These are phyloP conservation scores for Dendroctonus ponderosae DNA, from an alignment of 1,140 invertebrate species.

Conservation along the genomic window DNA sequence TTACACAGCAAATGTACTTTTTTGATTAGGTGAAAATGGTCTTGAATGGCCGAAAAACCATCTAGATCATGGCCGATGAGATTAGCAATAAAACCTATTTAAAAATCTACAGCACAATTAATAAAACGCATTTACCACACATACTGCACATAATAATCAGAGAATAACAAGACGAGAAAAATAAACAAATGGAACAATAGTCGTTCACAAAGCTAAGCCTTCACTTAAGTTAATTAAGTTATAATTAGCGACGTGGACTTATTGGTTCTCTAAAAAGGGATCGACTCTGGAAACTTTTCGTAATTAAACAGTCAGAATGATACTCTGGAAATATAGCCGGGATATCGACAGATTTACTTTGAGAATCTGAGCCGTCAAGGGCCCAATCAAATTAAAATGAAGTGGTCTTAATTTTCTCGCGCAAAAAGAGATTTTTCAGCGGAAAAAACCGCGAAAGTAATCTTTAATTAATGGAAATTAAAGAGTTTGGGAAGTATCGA, in stretches of 20 bases:
- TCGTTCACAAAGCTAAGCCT: constrained; percentile 2
- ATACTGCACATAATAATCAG: too few relatives aligned
- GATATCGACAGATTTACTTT: constrained; percentile 32
- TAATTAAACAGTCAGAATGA: constrained; percentile 33
- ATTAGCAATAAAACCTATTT: too few relatives aligned
- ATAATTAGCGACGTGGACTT: constrained; percentile 29
- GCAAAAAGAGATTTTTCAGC: constrained; percentile 24
- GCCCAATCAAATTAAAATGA: constrained; percentile 30
- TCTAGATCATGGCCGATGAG: too few relatives aligned
- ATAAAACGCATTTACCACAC: too few relatives aligned
- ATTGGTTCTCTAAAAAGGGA: constrained; percentile 32
- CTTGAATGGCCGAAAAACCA: too few relatives aligned
- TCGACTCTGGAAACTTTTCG: constrained; percentile 26
- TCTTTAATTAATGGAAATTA: constrained; percentile 29
- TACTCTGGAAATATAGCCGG: constrained; percentile 31
- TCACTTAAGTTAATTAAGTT: constrained; percentile 31
- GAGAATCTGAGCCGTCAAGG: constrained; percentile 23
- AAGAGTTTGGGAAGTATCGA: constrained; percentile 18
- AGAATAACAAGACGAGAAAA: too few relatives aligned
- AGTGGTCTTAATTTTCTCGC: constrained; percentile 26
- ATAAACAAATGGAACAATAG: too few relatives aligned
- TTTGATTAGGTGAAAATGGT: too few relatives aligned
- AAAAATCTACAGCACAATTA: too few relatives aligned
- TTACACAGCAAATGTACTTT: too few relatives aligned
- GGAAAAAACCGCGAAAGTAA: constrained; percentile 29